A percentile compares a stretch with the other conserved stretches of the same genome.
phyloP scores from a whole-genome alignment of 2,113 vertebrate genomes.

The Phalacrocorax pelagicus region DNA sequence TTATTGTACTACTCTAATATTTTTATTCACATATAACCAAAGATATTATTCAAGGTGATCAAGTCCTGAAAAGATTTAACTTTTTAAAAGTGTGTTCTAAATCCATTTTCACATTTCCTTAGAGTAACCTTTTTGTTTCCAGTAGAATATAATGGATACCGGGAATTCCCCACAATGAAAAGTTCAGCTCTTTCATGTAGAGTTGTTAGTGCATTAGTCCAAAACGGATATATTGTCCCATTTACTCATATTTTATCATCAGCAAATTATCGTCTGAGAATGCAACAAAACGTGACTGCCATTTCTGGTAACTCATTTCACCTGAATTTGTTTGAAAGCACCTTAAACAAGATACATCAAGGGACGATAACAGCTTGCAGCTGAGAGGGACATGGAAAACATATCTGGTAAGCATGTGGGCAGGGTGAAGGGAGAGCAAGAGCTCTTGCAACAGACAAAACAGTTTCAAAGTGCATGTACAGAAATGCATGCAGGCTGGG shows the following conservation, averaged over 20 bases:
- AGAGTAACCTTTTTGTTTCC: background rate
- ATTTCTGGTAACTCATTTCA: background rate
- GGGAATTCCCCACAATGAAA: background rate
- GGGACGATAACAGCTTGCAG: background rate
- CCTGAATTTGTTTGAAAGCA: background rate
- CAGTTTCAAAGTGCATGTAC: background rate
- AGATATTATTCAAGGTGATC: background rate
- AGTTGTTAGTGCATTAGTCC: background rate
- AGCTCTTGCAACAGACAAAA: background rate
- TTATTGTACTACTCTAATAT: background rate
- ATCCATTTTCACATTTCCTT: background rate
- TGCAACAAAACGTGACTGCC: background rate
- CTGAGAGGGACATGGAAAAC: background rate
- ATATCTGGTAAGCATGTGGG: background rate
- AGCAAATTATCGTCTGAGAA: background rate
- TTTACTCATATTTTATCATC: background rate
- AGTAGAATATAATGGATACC: background rate
- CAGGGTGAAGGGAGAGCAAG: background rate
- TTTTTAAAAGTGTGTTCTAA: background rate
- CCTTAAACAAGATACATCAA: background rate
- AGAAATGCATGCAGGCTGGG: background rate
- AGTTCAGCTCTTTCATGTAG: background rate
- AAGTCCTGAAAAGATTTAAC: background rate
- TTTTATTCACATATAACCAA: background rate
- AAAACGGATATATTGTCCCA: background rate